Base-by-base conservation (phyloP, 2,888 invertebrate genomes). In the Penaeus monodon region DNA sequence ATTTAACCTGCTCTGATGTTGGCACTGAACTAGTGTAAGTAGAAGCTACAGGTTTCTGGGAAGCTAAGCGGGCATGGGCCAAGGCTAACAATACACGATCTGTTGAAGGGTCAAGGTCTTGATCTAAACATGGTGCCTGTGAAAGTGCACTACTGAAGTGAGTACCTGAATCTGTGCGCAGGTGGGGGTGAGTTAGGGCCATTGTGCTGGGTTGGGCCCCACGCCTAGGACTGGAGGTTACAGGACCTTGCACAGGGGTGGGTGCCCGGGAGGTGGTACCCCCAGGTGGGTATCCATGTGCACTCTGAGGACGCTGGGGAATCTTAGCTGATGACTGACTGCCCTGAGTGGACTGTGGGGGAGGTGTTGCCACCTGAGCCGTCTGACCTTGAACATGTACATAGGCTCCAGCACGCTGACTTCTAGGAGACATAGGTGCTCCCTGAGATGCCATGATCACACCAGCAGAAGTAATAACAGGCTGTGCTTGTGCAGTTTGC, bases 341-440 rank as follows among this genome's bases (percentile, higher is more conserved):
- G 49, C 81, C 38, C 77, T 86, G 86, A 64, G 81, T 66, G 14
- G 83, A 64, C 78, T 87, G 86, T 70, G 68, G 87, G 57, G 87
- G 20, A 27, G 29, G 70, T 57, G 80, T 27, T 65, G 80, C 70
- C 27, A 63, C 80, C 49, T 79, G 80, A 57, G 80, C 38, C 29
- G 73, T 70, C 70, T 87, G 81, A 64, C 85, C 86, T 81, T 90
- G 90, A n/a, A 90, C 87, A 49, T 90, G 90, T 38, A 88, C 88
- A 66, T 90, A 90, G n/a, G 88, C 88, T 27, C 90, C 90, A 64
- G 89, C 81, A 22, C 90, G 81, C 68, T 88, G 90, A 85, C 88
- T 90, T 44, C 85, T 88, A 73, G 90, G 90, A 64, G 90, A 90
- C 88, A 90, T 88, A 22, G 90, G 88, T 76, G 87, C 83, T 65